These are phyloP conservation scores for Drosophila seguyi DNA, from an alignment of 1,140 invertebrate species.

Conservation along the genomic window DNA sequence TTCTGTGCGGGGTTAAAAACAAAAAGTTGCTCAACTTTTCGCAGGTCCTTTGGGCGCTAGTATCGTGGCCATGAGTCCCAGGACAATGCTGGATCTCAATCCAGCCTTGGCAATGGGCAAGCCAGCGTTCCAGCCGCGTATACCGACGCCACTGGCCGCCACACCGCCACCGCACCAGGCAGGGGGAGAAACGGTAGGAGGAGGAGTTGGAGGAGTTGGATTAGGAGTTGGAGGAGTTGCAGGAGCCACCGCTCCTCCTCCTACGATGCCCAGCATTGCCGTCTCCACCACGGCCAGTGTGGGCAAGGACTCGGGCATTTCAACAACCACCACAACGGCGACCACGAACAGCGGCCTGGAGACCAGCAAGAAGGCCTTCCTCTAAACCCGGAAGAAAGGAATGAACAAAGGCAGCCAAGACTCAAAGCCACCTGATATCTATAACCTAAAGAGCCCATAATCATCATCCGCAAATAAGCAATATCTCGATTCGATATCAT, in stretches of 20 bases:
- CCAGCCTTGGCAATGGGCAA: slow-evolving; percentile 84
- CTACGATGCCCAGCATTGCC: slow-evolving; percentile 64
- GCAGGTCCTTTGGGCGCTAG: slow-evolving; percentile 84
- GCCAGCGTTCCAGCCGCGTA: slow-evolving; percentile 82
- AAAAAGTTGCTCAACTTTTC: slow-evolving; percentile 82
- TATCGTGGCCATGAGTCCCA: slow-evolving; percentile 85
- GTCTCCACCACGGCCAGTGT: slow-evolving; percentile 70
- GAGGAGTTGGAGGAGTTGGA: neutral
- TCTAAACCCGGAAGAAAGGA: slow-evolving; percentile 30
- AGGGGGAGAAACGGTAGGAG: slow-evolving; percentile 10
- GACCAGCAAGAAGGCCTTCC: slow-evolving; percentile 72
- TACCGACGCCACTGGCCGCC: slow-evolving; percentile 73
- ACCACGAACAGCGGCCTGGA: slow-evolving; percentile 53
- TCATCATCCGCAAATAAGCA: slow-evolving; percentile 51
- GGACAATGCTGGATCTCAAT: slow-evolving; percentile 84
- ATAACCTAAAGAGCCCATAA: slow-evolving; percentile 12
- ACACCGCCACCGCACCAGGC: slow-evolving; percentile 20
- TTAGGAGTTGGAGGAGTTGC: slow-evolving; percentile 14
- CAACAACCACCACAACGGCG: slow-evolving; percentile 62
- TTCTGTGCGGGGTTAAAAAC: slow-evolving; percentile 56
- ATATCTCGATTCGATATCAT: slow-evolving; percentile 60
- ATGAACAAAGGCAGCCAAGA: slow-evolving; percentile 17
- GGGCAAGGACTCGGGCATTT: slow-evolving; percentile 62
- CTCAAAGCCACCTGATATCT: slow-evolving; percentile 43
- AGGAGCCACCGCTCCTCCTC: slow-evolving; percentile 34